Conservation (phyloP, 2,113 vertebrate species). For the Willisornis vidua region DNA sequence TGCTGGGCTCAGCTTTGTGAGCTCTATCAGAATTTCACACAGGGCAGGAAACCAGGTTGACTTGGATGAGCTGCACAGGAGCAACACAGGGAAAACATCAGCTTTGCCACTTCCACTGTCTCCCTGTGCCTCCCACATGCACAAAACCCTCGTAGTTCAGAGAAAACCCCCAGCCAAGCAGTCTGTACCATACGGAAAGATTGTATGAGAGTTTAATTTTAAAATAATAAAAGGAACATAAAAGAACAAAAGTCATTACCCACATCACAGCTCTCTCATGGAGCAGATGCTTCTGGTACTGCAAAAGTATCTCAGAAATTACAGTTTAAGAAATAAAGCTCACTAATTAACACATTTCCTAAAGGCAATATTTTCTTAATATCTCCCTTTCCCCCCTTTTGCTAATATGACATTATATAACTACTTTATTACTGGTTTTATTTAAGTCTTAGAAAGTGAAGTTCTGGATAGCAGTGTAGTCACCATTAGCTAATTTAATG, state of each 20-base stretch:
- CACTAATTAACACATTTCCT: background rate
- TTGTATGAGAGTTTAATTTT: background rate
- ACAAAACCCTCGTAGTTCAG: background rate
- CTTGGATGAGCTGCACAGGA: background rate
- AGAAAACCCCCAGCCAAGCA: background rate
- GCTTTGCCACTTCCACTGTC: rapidly evolving
- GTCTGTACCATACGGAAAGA: background rate
- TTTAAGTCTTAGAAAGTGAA: background rate
- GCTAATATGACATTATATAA: background rate
- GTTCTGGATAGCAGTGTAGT: background rate
- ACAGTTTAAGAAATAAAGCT: background rate
- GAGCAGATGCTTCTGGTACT: background rate
- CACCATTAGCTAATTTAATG: background rate
- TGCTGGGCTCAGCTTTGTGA: background rate
- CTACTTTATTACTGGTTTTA: background rate
- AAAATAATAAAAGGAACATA: background rate
- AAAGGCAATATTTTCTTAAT: background rate
- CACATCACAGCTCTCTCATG: rapidly evolving
- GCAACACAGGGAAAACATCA: background rate
- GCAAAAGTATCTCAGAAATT: conserved; percentile 2
- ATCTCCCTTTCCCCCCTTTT: background rate
- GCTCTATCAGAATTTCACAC: background rate
- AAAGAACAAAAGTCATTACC: background rate
- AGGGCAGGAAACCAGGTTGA: background rate
- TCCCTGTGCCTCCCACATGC: rapidly evolving